Percentiles rank a stretch among this genome's conserved stretches.
These are phyloP conservation scores for Calypte anna DNA, from an alignment of 2,113 vertebrate species.

Conservation along the genomic window DNA sequence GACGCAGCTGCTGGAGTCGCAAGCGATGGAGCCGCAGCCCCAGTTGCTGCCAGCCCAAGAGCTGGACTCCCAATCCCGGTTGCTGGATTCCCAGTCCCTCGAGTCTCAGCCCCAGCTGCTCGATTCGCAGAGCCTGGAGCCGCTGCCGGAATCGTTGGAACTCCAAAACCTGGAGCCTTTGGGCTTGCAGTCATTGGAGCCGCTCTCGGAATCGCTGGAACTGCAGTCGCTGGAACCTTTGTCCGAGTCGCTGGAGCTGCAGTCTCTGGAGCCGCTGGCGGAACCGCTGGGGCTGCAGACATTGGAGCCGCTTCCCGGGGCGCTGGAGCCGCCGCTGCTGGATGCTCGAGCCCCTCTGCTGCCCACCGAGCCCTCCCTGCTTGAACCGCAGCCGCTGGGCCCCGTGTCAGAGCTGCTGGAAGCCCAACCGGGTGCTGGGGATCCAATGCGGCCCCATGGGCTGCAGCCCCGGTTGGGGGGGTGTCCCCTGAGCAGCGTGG, in stretches of 20 bases:
- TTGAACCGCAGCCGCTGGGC: slow-evolving; percentile 71
- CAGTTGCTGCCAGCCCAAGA: slow-evolving; percentile 77
- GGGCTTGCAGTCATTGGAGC: slow-evolving; percentile 74
- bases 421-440: slow-evolving; percentile 66
- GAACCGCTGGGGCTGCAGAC: slow-evolving; percentile 78
- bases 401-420: slow-evolving; percentile 76
- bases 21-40: slow-evolving; percentile 70
- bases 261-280: slow-evolving; percentile 76
- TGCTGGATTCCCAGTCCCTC: slow-evolving; percentile 74
- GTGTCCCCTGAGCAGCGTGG: slow-evolving; percentile 64
- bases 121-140: slow-evolving; percentile 77
- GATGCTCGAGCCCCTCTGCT: slow-evolving; percentile 61
- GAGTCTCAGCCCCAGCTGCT: slow-evolving; percentile 76
- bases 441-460: slow-evolving; percentile 67
- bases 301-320: slow-evolving; percentile 71
- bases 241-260: slow-evolving; percentile 77
- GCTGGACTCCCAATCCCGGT: slow-evolving; percentile 73
- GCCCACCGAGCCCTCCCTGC: slow-evolving; percentile 74
- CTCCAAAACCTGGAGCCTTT: slow-evolving; percentile 64
- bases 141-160: slow-evolving; percentile 73
- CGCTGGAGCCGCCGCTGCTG: slow-evolving; percentile 70
- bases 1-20: slow-evolving; percentile 77
- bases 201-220: slow-evolving; percentile 71
- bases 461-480: slow-evolving; percentile 58
- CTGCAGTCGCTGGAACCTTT: slow-evolving; percentile 70